Percentiles rank a stretch among this genome's conserved stretches.
Conservation (phyloP, 2,888 invertebrate species). For the Schizaphis graminum region DNA sequence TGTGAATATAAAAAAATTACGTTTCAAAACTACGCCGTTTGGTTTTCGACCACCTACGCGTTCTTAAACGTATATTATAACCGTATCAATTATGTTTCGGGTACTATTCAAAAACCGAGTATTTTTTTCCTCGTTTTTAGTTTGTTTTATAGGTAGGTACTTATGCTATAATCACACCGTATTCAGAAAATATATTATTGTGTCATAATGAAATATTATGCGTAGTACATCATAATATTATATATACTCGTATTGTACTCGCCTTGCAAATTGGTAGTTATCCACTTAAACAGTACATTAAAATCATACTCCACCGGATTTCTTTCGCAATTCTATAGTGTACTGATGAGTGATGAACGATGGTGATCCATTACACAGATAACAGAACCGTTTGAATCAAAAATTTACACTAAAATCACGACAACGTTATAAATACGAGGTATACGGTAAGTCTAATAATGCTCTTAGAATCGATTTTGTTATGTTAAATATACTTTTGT, state of each 20-base stretch:
- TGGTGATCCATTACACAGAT: background rate
- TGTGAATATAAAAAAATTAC: background rate
- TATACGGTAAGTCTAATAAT: background rate
- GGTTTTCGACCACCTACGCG: background rate
- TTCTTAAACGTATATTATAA: background rate
- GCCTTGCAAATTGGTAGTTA: background rate
- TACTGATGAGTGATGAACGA: background rate
- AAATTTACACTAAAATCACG: background rate
- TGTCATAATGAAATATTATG: background rate
- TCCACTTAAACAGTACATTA: too few species aligned
- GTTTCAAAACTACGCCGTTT: background rate
- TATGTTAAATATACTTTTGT: background rate
- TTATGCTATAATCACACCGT: background rate
- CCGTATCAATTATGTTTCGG: background rate
- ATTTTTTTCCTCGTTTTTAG: background rate
- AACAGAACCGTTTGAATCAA: background rate
- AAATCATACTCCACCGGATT: background rate
- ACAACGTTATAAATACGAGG: background rate
- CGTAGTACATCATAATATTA: background rate
- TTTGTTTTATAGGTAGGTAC: background rate
- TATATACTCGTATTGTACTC: background rate
- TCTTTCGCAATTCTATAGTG: background rate
- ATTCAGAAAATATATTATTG: background rate
- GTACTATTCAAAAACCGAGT: background rate
- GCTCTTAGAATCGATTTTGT: background rate